Evolutionary conservation across 2,888 invertebrate genomes (phyloP).

Genomic region (Erebia ligea): DNA sequence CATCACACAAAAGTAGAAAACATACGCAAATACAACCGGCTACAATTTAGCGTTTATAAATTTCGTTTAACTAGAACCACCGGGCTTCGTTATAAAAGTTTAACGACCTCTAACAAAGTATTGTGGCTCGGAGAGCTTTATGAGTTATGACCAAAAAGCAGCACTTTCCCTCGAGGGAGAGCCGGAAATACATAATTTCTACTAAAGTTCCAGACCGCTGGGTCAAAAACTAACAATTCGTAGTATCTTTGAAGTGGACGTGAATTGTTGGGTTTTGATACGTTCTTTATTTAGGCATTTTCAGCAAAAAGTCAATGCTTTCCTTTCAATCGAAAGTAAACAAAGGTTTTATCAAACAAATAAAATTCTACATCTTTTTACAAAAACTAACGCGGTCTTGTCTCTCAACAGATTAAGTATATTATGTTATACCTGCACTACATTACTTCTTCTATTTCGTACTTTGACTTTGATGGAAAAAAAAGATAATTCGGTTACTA

Average conservation of each 20-base stretch:
- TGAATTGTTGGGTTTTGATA: background rate
- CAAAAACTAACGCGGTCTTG: too few species aligned
- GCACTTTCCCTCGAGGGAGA: background rate
- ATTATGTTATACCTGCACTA: too few species aligned
- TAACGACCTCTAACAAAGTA: constrained; percentile 42
- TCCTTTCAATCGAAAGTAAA: background rate
- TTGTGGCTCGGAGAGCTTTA: constrained; percentile 40
- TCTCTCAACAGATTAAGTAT: too few species aligned
- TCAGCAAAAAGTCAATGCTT: too few species aligned
- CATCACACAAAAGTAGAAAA: background rate
- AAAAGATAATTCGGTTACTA: too few species aligned
- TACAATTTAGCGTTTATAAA: constrained; percentile 35
- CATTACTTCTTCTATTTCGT: too few species aligned
- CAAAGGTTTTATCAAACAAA: too few species aligned
- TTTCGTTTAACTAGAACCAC: constrained; percentile 38
- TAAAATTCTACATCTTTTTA: too few species aligned
- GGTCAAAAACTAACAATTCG: background rate
- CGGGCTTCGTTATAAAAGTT: constrained; percentile 40
- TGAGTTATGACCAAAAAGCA: constrained; percentile 27
- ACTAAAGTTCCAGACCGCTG: background rate
- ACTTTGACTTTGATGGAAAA: too few species aligned
- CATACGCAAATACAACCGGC: constrained; percentile 11
- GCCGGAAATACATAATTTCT: background rate
- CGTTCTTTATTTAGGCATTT: too few species aligned
- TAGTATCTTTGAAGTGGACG: background rate